phyloP scores from a whole-genome alignment of 2,113 vertebrate genomes.

The Microcebus lehilahytsara region DNA sequence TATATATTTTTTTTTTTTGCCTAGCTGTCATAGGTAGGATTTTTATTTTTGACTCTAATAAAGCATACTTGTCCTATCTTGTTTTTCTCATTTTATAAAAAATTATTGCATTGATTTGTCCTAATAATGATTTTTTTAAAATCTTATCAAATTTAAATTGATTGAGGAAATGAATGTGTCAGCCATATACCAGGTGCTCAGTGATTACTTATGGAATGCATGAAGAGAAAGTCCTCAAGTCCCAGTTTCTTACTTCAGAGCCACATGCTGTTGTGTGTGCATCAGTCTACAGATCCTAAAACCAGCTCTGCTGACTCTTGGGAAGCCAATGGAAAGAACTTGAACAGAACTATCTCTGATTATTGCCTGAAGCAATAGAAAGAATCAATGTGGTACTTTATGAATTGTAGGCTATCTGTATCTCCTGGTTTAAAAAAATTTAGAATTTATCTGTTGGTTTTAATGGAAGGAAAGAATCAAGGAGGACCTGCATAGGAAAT shows the following conservation, averaged over 20 bases:
- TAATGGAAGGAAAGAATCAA: not conserved
- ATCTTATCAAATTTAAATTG: not conserved
- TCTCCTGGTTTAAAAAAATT: not conserved
- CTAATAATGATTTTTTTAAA: not conserved
- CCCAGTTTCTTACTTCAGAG: not conserved
- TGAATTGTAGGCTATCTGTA: not conserved
- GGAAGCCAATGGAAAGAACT: not conserved
- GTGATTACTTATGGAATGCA: accelerated
- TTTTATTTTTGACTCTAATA: not conserved
- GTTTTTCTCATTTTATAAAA: not conserved
- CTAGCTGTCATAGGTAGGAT: not conserved
- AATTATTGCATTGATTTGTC: not conserved
- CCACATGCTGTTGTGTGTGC: not conserved
- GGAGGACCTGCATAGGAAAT: not conserved
- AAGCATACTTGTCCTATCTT: not conserved
- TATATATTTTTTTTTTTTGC: not conserved
- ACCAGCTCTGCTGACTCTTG: not conserved
- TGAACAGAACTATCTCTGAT: not conserved
- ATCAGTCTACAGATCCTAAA: no score
- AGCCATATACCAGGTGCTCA: not conserved
- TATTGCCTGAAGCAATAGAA: not conserved
- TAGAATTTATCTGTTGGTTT: not conserved
- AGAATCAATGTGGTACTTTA: not conserved
- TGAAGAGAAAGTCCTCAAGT: not conserved
- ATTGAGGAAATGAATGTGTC: not conserved